phyloP scores from a whole-genome alignment of 2,797 vertebrate genomes.

The Champsocephalus gunnari region DNA sequence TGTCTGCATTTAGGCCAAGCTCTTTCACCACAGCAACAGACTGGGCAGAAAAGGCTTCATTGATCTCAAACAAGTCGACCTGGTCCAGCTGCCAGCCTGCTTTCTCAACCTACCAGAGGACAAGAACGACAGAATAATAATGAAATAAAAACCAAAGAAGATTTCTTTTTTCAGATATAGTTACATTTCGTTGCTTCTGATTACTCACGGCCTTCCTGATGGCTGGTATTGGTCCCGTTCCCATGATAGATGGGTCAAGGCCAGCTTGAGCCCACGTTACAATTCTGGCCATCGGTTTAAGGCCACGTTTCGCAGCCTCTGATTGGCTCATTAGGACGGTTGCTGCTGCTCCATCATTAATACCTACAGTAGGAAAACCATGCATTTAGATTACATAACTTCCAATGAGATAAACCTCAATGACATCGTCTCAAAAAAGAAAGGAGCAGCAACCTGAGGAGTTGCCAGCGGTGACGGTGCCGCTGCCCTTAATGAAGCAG shows the following conservation, averaged over 20 bases:
- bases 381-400: background rate
- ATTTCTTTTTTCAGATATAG: background rate
- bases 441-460: conserved; percentile 88
- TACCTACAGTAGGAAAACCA: conserved; percentile 77
- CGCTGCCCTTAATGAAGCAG: conserved; percentile 90
- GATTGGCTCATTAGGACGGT: conserved; percentile 94
- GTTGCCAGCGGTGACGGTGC: conserved; percentile 95
- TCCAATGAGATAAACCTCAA: background rate
- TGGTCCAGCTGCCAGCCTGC: conserved; percentile 92
- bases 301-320: conserved; percentile 86
- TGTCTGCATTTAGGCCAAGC: conserved; percentile 89
- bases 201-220: conserved; percentile 94
- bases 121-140: background rate
- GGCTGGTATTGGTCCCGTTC: conserved; percentile 92
- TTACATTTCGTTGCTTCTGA: background rate
- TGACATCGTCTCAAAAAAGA: background rate
- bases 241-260: conserved; percentile 95
- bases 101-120: conserved; percentile 87
- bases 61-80: conserved; percentile 95
- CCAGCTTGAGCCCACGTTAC: conserved; percentile 93
- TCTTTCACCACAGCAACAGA: conserved; percentile 90
- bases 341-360: conserved; percentile 96
- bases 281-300: conserved; percentile 90
- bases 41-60: conserved; percentile 94
- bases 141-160: background rate